A percentile compares a stretch with the other conserved stretches of the same genome.
Evolutionary conservation across 37 sponge, comb jelly and placozoan genomes (phyloP).

Genomic region (Crambe crambe): DNA sequence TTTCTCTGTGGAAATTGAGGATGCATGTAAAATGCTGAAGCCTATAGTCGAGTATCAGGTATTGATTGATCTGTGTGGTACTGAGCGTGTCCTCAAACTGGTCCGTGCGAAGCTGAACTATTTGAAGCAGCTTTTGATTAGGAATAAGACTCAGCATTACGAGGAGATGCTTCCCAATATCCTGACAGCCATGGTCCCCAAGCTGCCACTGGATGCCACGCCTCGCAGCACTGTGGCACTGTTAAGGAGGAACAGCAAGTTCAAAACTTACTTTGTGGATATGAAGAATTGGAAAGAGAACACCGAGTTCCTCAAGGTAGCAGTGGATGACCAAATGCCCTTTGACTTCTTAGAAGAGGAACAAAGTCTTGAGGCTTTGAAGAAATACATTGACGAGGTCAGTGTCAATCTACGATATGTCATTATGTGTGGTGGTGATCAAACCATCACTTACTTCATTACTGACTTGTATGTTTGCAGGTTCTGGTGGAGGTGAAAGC

Average conservation of each 20-base stretch:
- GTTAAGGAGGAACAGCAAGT: background rate
- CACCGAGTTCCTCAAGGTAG: conserved; percentile 8
- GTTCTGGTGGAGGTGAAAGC: conserved; percentile 1
- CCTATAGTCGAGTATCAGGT: conserved; percentile 22
- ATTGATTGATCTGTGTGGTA: conserved; percentile 35
- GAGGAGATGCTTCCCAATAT: conserved; percentile 26
- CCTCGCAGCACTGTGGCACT: background rate
- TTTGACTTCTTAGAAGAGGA: conserved; percentile 11
- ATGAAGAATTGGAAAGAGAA: conserved; percentile 36
- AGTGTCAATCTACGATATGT: background rate
- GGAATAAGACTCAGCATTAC: conserved; percentile 11
- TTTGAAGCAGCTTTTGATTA: conserved; percentile 15
- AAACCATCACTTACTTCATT: too few species aligned
- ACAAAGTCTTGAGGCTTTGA: background rate
- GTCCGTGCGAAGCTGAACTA: conserved; percentile 33
- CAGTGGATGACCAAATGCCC: background rate
- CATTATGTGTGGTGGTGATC: background rate
- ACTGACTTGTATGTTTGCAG: too few species aligned
- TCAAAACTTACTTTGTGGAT: conserved; percentile 27
- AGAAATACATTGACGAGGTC: conserved; percentile 36
- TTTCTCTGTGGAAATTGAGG: conserved; percentile 12
- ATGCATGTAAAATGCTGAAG: conserved; percentile 12
- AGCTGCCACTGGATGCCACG: conserved; percentile 7
- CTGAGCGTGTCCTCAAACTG: conserved; percentile 12
- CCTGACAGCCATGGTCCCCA: conserved; percentile 26